Percentiles rank a stretch among this genome's conserved stretches.
Conservation (phyloP, 2,797 vertebrate genomes). For the Rhabdomys pumilio region DNA sequence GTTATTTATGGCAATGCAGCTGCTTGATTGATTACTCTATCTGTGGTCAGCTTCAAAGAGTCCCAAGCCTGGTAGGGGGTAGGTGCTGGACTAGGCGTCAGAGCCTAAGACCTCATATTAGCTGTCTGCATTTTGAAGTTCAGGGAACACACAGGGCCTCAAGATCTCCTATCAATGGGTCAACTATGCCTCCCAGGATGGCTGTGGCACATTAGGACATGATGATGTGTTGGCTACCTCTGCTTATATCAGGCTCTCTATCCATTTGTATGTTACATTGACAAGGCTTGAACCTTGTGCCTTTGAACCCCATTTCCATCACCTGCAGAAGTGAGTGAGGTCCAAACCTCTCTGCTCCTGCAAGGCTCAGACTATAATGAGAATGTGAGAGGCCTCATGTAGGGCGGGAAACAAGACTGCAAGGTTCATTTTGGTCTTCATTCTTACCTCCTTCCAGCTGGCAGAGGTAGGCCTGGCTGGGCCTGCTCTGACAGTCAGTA, state of each 20-base stretch:
- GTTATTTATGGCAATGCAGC: neutral
- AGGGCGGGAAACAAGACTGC: neutral
- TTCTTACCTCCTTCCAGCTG: neutral
- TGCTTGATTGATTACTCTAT: neutral
- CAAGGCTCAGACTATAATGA: neutral
- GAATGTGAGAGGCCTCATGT: neutral
- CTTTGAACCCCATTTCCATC: neutral
- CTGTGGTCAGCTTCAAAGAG: neutral
- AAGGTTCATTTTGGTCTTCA: neutral
- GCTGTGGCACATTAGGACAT: neutral
- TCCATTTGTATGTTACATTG: neutral
- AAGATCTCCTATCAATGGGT: neutral
- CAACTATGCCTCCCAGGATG: neutral
- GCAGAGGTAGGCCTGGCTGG: neutral
- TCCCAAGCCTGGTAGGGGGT: neutral
- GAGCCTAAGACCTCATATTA: neutral
- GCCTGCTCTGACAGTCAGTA: neutral
- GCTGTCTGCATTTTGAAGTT: neutral
- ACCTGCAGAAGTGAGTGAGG: neutral
- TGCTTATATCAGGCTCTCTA: neutral
- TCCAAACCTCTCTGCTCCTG: neutral
- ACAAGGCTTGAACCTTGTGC: neutral
- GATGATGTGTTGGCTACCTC: neutral
- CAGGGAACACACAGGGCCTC: neutral
- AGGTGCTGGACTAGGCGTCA: neutral